A percentile compares a stretch with the other conserved stretches of the same genome.
Conservation (phyloP, 2,113 vertebrate species). For the Vombatus ursinus region DNA sequence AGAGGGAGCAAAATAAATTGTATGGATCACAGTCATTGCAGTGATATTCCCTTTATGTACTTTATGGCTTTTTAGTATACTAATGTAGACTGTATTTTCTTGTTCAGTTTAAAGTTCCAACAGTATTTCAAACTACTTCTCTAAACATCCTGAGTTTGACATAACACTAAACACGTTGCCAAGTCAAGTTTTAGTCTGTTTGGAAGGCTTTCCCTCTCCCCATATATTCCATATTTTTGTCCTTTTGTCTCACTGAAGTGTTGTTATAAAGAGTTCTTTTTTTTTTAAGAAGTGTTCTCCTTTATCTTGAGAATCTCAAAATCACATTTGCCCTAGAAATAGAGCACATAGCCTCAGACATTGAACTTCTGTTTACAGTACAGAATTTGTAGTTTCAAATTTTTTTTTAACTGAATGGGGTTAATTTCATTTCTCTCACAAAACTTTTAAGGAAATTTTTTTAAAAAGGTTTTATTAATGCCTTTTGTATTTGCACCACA, state of each 20-base stretch:
- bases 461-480: neutral
- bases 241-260: constrained; percentile 42
- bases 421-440: neutral
- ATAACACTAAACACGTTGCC: constrained; percentile 47
- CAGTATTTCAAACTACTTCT: constrained; percentile 53
- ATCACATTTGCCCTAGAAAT: constrained; percentile 35
- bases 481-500: neutral
- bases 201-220: constrained; percentile 43
- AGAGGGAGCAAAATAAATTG: constrained; percentile 4
- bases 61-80: constrained; percentile 31
- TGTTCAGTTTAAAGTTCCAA: constrained; percentile 50
- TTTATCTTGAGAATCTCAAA: constrained; percentile 41
- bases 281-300: neutral
- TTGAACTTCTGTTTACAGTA: constrained; percentile 38
- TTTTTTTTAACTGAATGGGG: neutral
- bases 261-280: constrained; percentile 29
- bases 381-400: neutral
- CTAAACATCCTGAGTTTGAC: constrained; percentile 54
- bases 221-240: constrained; percentile 45
- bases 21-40: constrained; percentile 10
- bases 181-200: constrained; percentile 60
- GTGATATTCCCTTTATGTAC: constrained; percentile 1
- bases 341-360: constrained; percentile 40
- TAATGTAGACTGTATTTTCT: constrained; percentile 49
- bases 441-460: no score